Conservation (phyloP, 1,140 invertebrate species). For the Lordiphosa stackelbergi region DNA sequence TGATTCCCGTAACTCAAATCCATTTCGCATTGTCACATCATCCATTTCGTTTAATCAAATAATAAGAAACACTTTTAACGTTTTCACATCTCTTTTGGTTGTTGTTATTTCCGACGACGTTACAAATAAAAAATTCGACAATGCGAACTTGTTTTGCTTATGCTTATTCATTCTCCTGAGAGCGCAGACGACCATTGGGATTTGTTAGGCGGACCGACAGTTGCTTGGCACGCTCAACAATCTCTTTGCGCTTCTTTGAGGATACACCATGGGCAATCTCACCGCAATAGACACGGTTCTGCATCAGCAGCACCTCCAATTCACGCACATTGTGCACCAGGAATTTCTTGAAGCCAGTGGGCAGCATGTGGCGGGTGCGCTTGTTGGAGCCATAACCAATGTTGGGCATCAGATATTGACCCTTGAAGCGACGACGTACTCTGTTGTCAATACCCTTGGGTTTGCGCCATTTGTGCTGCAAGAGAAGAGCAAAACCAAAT, state of each 20-base stretch:
- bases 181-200: slow-evolving; percentile 94
- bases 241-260: slow-evolving; percentile 95
- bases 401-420: slow-evolving; percentile 98
- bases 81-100: slow-evolving; percentile 33
- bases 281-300: slow-evolving; percentile 97
- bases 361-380: slow-evolving; percentile 96
- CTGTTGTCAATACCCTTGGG: slow-evolving; percentile 98
- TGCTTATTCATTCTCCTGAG: slow-evolving; percentile 97
- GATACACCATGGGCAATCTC: slow-evolving; percentile 98
- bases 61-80: slow-evolving; percentile 30
- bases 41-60: not conserved
- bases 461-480: slow-evolving; percentile 81
- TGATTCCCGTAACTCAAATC: too few species aligned
- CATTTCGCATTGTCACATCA: too few species aligned
- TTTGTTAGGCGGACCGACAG: slow-evolving; percentile 97
- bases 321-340: slow-evolving; percentile 84
- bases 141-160: slow-evolving; percentile 27
- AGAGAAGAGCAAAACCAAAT: slow-evolving; percentile 4
- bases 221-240: slow-evolving; percentile 97
- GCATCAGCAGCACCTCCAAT: slow-evolving; percentile 98
- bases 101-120: slow-evolving; percentile 57
- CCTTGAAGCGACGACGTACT: slow-evolving; percentile 98
- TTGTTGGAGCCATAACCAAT: slow-evolving; percentile 99
- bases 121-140: slow-evolving; percentile 46
- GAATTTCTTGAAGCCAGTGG: slow-evolving; percentile 97